Evolutionary conservation across 2,888 invertebrate species (phyloP), one percentile per base, ranked within the genome.

Genomic region (Drosophila koepferae): DNA sequence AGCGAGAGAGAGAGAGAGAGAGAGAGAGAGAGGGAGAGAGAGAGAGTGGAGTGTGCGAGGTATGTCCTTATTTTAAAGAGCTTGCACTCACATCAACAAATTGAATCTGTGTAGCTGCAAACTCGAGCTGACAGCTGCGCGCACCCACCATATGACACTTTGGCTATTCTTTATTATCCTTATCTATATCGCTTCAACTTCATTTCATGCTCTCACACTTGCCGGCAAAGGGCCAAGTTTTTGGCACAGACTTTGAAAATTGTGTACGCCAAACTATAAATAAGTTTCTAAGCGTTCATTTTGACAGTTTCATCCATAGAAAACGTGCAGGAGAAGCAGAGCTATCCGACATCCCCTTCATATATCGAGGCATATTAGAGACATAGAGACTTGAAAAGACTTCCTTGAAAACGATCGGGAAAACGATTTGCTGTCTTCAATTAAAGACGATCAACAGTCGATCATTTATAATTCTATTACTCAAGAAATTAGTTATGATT

Each of bases 261-360:
- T 83, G 68, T 75, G 56, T 72, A 80, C 56, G 75, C 77, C 79
- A 74, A 81, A 78, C 90, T 77, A 88, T 88, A 88, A 88, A 88
- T 88, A 88, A 80, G 89, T 83, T 88, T 81, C 81, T 89, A 87
- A 90, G 77, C 90, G 90, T 80, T 86, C 79, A 72, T 90, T 91
- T 88, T 88, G 88, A 90, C 88, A 83, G 82, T 78, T 81, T 76
- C 88, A 83, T 79, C 80, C 78, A 74, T 77, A 64, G 61, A 51
- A 64, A 80, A 62, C 55, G 64, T 63, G 65, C 53, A 71, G 7
- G 46, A 64, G 23, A 40, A 36, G 59, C 54, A 63, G 41, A 61
- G 64, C 62, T 53, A 65, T 23, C 38, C 10, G 9, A 31, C 18
- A 63, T 38, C 38, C 55, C 14, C 18, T 55, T 54, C 2, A n/a